Base-by-base conservation (phyloP, 2,888 invertebrate species). In the Ornithoptera priamus region DNA sequence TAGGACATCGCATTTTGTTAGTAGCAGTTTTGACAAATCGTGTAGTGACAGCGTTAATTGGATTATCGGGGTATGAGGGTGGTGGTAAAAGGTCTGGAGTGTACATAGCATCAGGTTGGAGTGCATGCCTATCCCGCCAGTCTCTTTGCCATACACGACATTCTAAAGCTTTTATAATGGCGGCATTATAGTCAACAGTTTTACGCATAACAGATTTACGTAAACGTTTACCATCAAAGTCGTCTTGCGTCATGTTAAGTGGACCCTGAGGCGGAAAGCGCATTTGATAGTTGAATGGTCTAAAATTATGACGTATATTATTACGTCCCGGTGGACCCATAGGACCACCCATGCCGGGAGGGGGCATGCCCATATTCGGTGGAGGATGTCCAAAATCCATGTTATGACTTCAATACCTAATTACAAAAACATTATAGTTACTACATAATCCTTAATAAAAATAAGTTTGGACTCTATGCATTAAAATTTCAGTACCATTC, bases 1-100 rank as follows among this genome's bases (percentile, higher is more conserved):
- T 99, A 0, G 99, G 99, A 92, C 99, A 99, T 77, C 99, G 95
- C 96, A 99, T 98, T 94, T 99, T 99, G 90, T 99, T 99, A 68
- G 99, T 99, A 12, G 99, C 99, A n/a, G 99, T 98, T 89, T 99
- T 97, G 10, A 99, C 99, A 89, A 99, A 99, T 81, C 98, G 92
- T 60, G 97, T 97, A 6, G 98, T 97, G 18, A 98, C 98, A 75
- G 99, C 97, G 93, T 99, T 99, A 77, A 98, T 98, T 5, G 99
- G 98, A 89, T 98, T 98, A 84, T 99, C 97, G 65, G 96, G 94
- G 84, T 98, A 97, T 78, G 97, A 96, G n/a, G 97, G 96, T 3
- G 99, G 99, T 58, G 99, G 99, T 83, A 98, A 93, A 81, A 99
- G 91, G 85, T 98, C 97, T 3, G 98, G 97, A 79, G 97, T 97